Conservation (phyloP, 2,113 vertebrate species). For the Seriola dumerili region DNA sequence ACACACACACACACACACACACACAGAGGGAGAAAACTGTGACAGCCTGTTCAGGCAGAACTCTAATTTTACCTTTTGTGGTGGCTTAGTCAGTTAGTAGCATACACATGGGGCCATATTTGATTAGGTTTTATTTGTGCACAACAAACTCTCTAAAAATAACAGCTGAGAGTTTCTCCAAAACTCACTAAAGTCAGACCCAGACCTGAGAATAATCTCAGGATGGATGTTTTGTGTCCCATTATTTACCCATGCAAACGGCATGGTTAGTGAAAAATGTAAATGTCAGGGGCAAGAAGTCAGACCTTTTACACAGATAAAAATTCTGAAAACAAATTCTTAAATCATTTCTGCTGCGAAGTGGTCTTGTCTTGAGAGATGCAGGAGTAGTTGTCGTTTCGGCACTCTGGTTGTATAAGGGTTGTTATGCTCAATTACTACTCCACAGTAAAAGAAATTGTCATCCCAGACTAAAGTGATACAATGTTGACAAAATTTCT, state of each 20-base stretch:
- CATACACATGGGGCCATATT: not conserved
- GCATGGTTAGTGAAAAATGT: not conserved
- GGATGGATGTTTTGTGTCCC: not conserved
- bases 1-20: not conserved
- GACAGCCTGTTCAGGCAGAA: slow-evolving; percentile 1
- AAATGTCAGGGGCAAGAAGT: not conserved
- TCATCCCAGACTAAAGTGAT: too few relatives aligned
- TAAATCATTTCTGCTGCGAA: not conserved
- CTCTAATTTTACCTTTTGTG: slow-evolving; percentile 2
- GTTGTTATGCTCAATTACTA: not conserved
- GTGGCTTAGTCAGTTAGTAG: not conserved
- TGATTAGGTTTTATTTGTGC: slow-evolving; percentile 10
- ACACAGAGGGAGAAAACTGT: not conserved
- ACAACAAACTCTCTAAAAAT: not conserved
- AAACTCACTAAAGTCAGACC: not conserved
- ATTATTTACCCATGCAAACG: not conserved
- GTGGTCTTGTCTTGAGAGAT: not conserved
- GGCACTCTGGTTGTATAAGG: too few relatives aligned
- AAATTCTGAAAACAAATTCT: too few relatives aligned
- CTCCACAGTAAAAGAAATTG: not conserved
- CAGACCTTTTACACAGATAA: not conserved
- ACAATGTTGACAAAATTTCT: not conserved
- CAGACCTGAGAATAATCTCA: not conserved
- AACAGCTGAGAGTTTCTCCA: not conserved
- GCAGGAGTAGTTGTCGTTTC: not conserved